Evolutionary conservation across 2,797 vertebrate genomes (phyloP), one percentile per base, ranked within the genome.

Genomic region (Lepus townsendii): DNA sequence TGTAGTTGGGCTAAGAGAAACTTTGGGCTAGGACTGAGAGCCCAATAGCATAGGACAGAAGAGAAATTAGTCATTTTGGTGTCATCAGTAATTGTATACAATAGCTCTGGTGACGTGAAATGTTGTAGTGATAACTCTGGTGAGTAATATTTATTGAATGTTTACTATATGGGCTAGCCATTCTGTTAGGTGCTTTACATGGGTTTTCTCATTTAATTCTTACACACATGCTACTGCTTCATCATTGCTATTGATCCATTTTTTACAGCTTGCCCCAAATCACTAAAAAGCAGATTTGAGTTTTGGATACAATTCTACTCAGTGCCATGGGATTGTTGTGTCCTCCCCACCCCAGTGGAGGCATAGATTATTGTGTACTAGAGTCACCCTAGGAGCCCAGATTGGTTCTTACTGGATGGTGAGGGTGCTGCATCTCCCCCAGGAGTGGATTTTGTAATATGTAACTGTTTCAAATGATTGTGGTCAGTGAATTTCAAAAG

Each of bases 291-390:
- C n/a, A 92, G 50, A 69, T 27, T 52, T 60, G 17, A 26, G 13
- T 83, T 75, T 78, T 27, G 19, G 47, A 42, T 8, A 5, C n/a
- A 52, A 5, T 24, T 73, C 5, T 47, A 8, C 71, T 12, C 22
- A 79, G 1, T 7, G 1, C 4, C 30, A 22, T 19, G 27, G 14
- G 8, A 26, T 82, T 63, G 8, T 76, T 83, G 32, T 12, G 32
- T 5, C 11, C 13, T 83, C 22, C 2, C 0, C 13, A 12, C 89
- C 22, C 2, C 0, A 24, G 5, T 4, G 0, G 60, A 20, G 22
- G 4, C 10, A 35, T 17, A 50, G 17, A 50, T 2, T 66, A 22
- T 7, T 19, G 8, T 4, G 7, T 17, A 62, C 26, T 0, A 0
- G 3, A 69, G 63, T 26, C n/a, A 66, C 9, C 5, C 14, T 3